phyloP scores from a whole-genome alignment of 2,797 vertebrate species.

The Tiaroga cobitis region DNA sequence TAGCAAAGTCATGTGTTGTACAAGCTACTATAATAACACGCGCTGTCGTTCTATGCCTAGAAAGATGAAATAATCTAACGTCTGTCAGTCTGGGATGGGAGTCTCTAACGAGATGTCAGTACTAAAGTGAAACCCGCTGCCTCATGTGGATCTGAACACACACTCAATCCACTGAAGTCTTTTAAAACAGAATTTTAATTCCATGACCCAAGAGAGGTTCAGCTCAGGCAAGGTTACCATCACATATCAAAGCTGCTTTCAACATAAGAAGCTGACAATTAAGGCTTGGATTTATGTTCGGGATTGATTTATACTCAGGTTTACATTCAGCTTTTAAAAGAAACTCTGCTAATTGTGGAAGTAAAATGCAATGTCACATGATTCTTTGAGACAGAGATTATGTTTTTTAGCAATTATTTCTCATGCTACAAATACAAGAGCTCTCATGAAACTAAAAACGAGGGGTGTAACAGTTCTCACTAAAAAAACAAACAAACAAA shows the following conservation, averaged over 20 bases:
- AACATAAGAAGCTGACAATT: slow-evolving; percentile 42
- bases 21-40: background rate
- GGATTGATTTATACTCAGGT: slow-evolving; percentile 37
- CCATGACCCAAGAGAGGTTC: slow-evolving; percentile 31
- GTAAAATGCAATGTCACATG: slow-evolving; percentile 4
- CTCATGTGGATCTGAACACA: background rate
- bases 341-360: slow-evolving; percentile 20
- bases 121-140: slow-evolving; percentile 16
- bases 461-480: too few relatives aligned
- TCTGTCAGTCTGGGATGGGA: slow-evolving; percentile 13
- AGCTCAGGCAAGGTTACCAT: slow-evolving; percentile 44
- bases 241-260: slow-evolving; percentile 46
- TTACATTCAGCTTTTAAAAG: slow-evolving; percentile 33
- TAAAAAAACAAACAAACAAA: too few relatives aligned
- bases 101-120: slow-evolving; percentile 8
- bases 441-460: too few relatives aligned
- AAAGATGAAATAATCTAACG: slow-evolving; percentile 32
- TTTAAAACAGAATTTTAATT: slow-evolving; percentile 47
- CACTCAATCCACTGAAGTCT: slow-evolving; percentile 31
- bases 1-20: background rate
- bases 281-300: slow-evolving; percentile 35
- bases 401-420: background rate
- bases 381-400: slow-evolving; percentile 10
- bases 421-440: background rate
- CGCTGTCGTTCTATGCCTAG: slow-evolving; percentile 2